Base-by-base conservation (phyloP, 2,797 vertebrate species). In the Syngnathus acus region DNA sequence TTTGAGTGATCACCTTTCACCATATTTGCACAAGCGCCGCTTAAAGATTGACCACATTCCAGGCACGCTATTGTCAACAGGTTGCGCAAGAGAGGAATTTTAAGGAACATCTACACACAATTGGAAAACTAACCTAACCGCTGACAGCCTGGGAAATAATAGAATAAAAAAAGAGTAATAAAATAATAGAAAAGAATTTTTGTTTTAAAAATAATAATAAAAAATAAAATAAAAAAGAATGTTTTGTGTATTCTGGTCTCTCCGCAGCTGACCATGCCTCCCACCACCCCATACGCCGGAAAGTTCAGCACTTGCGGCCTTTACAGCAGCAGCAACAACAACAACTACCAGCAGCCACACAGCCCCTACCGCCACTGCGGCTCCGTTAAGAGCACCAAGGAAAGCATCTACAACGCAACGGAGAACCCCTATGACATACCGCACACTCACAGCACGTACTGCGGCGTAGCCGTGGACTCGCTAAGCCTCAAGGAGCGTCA, bases 221-320 rank as follows among this genome's bases (percentile, higher is more conserved):
- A 37, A 57, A 37, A 14, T 57, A 9, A 57, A 26, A 55, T 10
- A 32, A 50, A 16, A 17, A 38, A 42, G 45, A 62, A 63, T 10
- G 0, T 0, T 51, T 7, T 54, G 11, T 39, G 50, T 23, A n/a
- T 37, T 53, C 11, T 21, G n/a, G 8, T 45, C 11, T 61, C 39
- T 42, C 21, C 60, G 21, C 72, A 88, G 86, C 78, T 79, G 76
- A 92, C 66, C 78, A 99, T 99, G 96, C 95, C 96, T 62, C 96
- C 96, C 83, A 99, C 95, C 0, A 94, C 95, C 62, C 94, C 94
- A 0, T 95, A 96, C 68, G 91, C 94, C 11, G 92, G 91, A 0
- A 94, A 96, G 92, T 97, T 97, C 86, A 91, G 89, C 88, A 91
- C 93, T 72, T 88, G 84, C 7, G 88, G 87, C 0, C 74, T 92